Evolutionary conservation across 2,113 vertebrate species (phyloP), one percentile per base, ranked within the genome.

Genomic region (Catharus minimus): DNA sequence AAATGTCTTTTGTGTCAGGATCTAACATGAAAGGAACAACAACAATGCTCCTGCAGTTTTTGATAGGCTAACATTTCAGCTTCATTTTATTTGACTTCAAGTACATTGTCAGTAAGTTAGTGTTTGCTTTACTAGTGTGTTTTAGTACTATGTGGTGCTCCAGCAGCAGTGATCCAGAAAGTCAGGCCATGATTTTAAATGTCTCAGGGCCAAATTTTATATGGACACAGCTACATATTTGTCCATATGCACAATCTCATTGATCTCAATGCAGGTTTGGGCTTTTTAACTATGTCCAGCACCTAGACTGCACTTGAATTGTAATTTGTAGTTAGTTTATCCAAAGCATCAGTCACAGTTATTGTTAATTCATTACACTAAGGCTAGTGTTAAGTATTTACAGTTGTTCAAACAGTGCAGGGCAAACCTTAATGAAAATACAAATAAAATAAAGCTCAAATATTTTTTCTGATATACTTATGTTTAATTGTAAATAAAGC

Each of bases 401-500:
- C 82, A 43, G 77, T 84, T 94, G 28, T 95, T 94, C 55, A 39
- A 72, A 78, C n/a, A 89, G 8, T 69, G 50, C 44, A 72, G 78
- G 52, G 64, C 82, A 88, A 88, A 76, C 17, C 2, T 61, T 60
- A 53, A 72, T 49, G 28, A 90, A 49, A 81, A 81, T 65, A 30
- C 7, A 65, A 75, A 80, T 26, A 74, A 92, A 88, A 80, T 46
- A 71, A 88, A 92, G 17, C 23, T 89, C 26, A 44, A 68, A 36
- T 21, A 3, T 82, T 50, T 7, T 44, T 60, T 82, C 65, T 84
- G 61, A 85, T 83, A 80, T 53, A 4, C 7, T 60, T 61, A 60
- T 90, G 79, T 90, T 22, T 91, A 87, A 86, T 65, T 95, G 90
- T 90, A 93, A 96, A 94, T 91, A 88, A 96, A 96, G 14, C 28